A percentile compares a stretch with the other conserved stretches of the same genome.
Conservation (phyloP, 2,888 invertebrate species). For the Philopedon plagiatum region DNA sequence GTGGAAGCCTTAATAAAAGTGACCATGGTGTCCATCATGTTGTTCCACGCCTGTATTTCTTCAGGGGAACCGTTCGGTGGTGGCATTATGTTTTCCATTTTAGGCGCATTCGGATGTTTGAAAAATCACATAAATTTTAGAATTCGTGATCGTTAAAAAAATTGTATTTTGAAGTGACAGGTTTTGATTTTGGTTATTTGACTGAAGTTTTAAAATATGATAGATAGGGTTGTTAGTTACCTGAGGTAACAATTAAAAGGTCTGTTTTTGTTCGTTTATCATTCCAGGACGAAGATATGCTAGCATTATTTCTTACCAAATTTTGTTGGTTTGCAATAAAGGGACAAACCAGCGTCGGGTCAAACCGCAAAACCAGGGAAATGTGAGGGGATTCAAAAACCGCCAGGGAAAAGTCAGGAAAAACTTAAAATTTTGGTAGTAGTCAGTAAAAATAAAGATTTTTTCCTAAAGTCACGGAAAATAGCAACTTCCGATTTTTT, state of each 20-base stretch:
- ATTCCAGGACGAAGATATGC: no score
- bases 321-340: no score
- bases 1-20: constrained; percentile 56
- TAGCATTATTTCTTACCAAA: no score
- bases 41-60: constrained; percentile 56
- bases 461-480: no score
- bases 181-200: constrained; percentile 18
- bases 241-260: background rate
- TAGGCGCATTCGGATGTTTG: constrained; percentile 13
- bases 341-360: no score
- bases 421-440: no score
- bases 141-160: background rate
- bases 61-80: constrained; percentile 46
- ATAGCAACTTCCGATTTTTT: no score
- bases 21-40: constrained; percentile 58
- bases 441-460: no score
- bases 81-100: constrained; percentile 37
- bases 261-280: no score
- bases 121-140: background rate
- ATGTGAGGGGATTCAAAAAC: no score
- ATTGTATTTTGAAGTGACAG: background rate
- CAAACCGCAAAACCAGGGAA: no score
- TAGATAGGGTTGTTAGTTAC: constrained; percentile 1
- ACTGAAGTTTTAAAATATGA: background rate
- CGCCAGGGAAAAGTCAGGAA: no score